A percentile compares a stretch with the other conserved stretches of the same genome.
Conservation (phyloP, 1,140 invertebrate species). For the Himalopsyche phryganea region DNA sequence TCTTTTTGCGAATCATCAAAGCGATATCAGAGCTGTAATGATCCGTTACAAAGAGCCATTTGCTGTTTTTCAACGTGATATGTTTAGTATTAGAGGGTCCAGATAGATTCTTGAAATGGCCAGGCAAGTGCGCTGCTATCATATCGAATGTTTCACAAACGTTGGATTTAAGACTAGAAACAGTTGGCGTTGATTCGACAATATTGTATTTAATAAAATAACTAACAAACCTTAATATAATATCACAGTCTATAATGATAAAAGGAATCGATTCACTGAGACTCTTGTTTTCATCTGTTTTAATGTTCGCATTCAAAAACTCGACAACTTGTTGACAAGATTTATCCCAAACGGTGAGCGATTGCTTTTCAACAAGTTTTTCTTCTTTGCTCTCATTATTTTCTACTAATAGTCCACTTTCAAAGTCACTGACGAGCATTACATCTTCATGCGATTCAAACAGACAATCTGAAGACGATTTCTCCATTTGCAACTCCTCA, state of each 20-base stretch:
- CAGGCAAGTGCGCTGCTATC: slow-evolving; percentile 9
- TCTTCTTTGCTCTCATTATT: background rate
- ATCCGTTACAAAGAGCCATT: slow-evolving; percentile 9
- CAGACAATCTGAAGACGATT: slow-evolving; percentile 40
- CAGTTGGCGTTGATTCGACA: background rate
- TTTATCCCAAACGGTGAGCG: slow-evolving; percentile 15
- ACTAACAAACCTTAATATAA: slow-evolving; percentile 16
- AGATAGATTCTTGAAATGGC: slow-evolving; percentile 2
- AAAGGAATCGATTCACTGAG: too few relatives aligned
- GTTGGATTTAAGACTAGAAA: slow-evolving; percentile 3
- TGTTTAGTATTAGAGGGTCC: slow-evolving; percentile 2
- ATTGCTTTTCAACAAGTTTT: background rate
- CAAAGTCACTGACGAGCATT: slow-evolving; percentile 43
- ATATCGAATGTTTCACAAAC: slow-evolving; percentile 9
- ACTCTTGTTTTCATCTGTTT: background rate
- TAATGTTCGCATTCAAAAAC: background rate
- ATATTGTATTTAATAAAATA: slow-evolving; percentile 10
- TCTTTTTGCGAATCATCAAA: slow-evolving; percentile 12
- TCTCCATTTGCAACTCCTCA: slow-evolving; percentile 14
- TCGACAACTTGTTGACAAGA: slow-evolving; percentile 1
- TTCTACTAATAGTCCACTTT: slow-evolving; percentile 32
- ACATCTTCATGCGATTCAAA: slow-evolving; percentile 39
- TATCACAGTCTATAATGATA: slow-evolving; percentile 14
- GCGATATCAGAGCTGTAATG: slow-evolving; percentile 9
- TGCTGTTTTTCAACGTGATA: slow-evolving; percentile 11